Evolutionary conservation across 2,797 vertebrate genomes (phyloP).

Genomic region (Rhodeus uyekii): DNA sequence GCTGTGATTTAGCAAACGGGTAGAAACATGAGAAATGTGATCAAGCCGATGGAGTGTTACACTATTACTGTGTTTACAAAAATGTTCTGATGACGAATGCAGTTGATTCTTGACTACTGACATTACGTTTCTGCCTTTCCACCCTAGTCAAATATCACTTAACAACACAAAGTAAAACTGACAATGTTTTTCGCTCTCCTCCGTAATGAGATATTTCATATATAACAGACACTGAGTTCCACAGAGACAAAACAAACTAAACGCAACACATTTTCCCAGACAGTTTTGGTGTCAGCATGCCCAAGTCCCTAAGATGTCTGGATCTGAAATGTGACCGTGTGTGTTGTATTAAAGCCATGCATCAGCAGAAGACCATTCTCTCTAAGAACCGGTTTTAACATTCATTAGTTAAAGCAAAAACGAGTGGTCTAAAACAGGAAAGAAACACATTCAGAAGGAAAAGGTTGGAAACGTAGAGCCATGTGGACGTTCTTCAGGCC

Average conservation of each 20-base stretch:
- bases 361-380: constrained; percentile 55
- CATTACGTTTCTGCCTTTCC: neutral
- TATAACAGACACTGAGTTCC: constrained; percentile 4
- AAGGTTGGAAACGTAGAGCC: neutral
- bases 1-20: constrained; percentile 74
- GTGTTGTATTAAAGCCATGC: constrained; percentile 72
- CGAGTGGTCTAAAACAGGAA: neutral
- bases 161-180: constrained; percentile 46
- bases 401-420: constrained; percentile 28
- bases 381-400: constrained; percentile 48
- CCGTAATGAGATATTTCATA: constrained; percentile 5
- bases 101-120: neutral
- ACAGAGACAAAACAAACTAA: constrained; percentile 53
- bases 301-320: constrained; percentile 11
- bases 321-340: neutral
- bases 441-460: neutral
- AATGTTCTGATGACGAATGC: constrained; percentile 1
- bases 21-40: constrained; percentile 72
- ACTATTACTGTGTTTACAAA: constrained; percentile 24
- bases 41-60: constrained; percentile 69
- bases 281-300: constrained; percentile 4
- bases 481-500: neutral
- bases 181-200: constrained; percentile 53
- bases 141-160: constrained; percentile 24
- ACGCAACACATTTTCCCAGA: constrained; percentile 3